Evolutionary conservation across 2,888 invertebrate genomes (phyloP).

Genomic region (Tuberolachnus salignus): DNA sequence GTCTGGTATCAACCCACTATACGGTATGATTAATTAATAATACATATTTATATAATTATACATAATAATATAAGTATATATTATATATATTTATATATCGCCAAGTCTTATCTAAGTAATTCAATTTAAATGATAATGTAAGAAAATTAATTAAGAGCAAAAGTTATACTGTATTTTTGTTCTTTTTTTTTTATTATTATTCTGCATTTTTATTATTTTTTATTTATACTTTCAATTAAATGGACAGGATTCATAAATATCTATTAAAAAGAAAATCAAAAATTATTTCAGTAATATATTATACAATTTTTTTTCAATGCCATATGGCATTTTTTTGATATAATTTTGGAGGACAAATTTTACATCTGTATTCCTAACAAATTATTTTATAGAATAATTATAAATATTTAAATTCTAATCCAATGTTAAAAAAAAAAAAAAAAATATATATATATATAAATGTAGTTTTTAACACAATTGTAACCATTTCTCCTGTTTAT

Average conservation of each 20-base stretch:
- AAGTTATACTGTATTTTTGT: constrained; percentile 50
- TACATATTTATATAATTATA: constrained; percentile 54
- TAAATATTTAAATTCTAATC: constrained; percentile 50
- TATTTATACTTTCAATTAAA: constrained; percentile 54
- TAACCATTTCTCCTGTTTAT: constrained; percentile 46
- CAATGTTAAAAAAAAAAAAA: constrained; percentile 21
- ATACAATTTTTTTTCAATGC: constrained; percentile 40
- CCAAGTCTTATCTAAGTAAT: constrained; percentile 55
- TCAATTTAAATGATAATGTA: constrained; percentile 52
- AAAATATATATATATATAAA: constrained; percentile 28
- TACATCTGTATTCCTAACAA: constrained; percentile 52
- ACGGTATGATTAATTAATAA: constrained; percentile 52
- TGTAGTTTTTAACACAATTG: constrained; percentile 41
- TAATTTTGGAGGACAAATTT: constrained; percentile 27
- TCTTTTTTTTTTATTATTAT: constrained; percentile 54
- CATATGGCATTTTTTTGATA: constrained; percentile 40
- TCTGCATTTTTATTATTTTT: constrained; percentile 54
- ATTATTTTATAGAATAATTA: constrained; percentile 47
- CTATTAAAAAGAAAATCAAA: constrained; percentile 35
- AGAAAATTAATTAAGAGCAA: constrained; percentile 53
- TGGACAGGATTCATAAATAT: constrained; percentile 47
- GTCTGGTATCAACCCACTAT: constrained; percentile 38
- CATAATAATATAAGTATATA: constrained; percentile 55
- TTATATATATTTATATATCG: constrained; percentile 42
- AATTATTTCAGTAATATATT: constrained; percentile 48